Conservation (phyloP, 2,888 invertebrate genomes). For the Atrina japonica region DNA sequence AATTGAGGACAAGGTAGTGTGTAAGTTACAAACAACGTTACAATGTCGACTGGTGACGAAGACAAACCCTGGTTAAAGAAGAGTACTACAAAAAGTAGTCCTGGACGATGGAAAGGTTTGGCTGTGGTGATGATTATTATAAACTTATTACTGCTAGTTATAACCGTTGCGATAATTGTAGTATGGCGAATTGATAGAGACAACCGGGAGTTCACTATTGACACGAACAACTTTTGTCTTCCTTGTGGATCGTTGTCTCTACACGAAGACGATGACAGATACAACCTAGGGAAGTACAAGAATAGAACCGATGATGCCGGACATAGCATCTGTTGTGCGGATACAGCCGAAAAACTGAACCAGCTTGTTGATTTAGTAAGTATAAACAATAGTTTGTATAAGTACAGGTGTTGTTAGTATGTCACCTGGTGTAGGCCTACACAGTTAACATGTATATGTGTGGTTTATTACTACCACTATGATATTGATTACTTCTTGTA, state of each 20-base stretch:
- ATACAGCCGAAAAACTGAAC: slow-evolving; percentile 13
- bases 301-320: slow-evolving; percentile 5
- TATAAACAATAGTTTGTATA: too few relatives aligned
- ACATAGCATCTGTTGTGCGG: slow-evolving; percentile 20
- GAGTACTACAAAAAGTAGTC: too few relatives aligned
- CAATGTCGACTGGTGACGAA: too few relatives aligned
- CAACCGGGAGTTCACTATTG: not conserved
- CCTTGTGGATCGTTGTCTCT: slow-evolving; percentile 20
- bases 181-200: slow-evolving; percentile 17
- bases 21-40: too few relatives aligned
- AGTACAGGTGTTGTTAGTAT: too few relatives aligned
- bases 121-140: slow-evolving; percentile 21
- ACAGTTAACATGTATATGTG: too few relatives aligned
- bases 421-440: too few relatives aligned
- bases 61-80: too few relatives aligned
- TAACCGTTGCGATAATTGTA: slow-evolving; percentile 5
- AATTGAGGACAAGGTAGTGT: too few relatives aligned
- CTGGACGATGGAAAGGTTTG: slow-evolving; percentile 15
- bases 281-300: slow-evolving; percentile 10
- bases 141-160: slow-evolving; percentile 11
- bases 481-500: too few relatives aligned
- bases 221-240: slow-evolving; percentile 14
- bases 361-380: slow-evolving; percentile 29
- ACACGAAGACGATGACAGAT: slow-evolving; percentile 31
- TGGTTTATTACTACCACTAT: too few relatives aligned